Evolutionary conservation across 2,888 invertebrate genomes (phyloP).

Genomic region (Stenolophus ochropezus): DNA sequence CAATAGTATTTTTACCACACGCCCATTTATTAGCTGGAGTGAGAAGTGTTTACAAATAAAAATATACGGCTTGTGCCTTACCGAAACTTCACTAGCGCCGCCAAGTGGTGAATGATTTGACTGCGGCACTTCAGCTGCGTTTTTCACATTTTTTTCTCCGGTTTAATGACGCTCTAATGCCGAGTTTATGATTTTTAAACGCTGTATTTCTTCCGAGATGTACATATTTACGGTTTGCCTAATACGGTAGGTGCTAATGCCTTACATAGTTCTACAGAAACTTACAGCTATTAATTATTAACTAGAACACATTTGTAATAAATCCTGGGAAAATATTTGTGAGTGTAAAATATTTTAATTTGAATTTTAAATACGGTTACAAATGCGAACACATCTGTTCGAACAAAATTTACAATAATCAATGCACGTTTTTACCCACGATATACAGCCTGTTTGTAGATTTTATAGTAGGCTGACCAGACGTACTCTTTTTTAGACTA

Average conservation of each 20-base stretch:
- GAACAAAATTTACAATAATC: not conserved
- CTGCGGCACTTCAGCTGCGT: not conserved
- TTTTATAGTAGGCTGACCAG: too few species aligned
- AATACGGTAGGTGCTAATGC: constrained; percentile 1
- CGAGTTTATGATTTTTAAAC: constrained; percentile 32
- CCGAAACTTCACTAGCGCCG: not conserved
- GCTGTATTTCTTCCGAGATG: constrained; percentile 20
- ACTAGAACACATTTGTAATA: not conserved
- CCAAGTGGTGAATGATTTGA: constrained; percentile 31
- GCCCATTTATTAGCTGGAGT: constrained; percentile 50
- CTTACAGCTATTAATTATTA: not conserved
- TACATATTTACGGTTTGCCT: constrained; percentile 14
- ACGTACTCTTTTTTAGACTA: too few species aligned
- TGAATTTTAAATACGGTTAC: not conserved
- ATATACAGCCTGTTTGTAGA: too few species aligned
- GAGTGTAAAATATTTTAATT: not conserved
- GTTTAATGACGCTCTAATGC: constrained; percentile 30
- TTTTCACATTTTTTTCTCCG: constrained; percentile 36
- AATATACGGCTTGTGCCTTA: constrained; percentile 45
- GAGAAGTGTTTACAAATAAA: constrained; percentile 55
- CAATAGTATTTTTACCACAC: constrained; percentile 56
- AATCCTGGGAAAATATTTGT: not conserved
- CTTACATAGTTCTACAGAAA: not conserved
- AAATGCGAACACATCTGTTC: not conserved
- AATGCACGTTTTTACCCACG: too few species aligned